Conservation (phyloP, 1,140 invertebrate species). For the Tribolium castaneum region DNA sequence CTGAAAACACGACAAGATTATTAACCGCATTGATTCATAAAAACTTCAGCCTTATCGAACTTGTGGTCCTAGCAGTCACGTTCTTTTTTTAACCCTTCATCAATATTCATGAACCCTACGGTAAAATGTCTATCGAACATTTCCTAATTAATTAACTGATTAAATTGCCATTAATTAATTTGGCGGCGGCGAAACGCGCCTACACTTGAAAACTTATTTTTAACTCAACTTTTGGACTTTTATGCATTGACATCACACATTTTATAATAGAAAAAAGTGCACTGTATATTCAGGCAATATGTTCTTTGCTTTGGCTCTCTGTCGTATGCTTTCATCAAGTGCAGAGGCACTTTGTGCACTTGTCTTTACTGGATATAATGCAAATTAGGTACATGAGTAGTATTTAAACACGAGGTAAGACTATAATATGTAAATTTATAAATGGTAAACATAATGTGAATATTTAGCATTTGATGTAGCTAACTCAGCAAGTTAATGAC, state of each 20-base stretch:
- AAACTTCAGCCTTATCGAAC: neutral
- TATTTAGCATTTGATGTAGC: neutral
- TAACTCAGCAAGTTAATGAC: neutral
- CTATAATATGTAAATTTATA: neutral
- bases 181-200: neutral
- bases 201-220: neutral
- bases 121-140: constrained; percentile 1
- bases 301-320: neutral
- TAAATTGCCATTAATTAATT: neutral
- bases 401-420: neutral
- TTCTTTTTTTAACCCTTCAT: neutral
- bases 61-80: neutral
- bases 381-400: neutral
- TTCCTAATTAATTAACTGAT: constrained; percentile 9
- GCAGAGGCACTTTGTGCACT: neutral
- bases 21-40: constrained; percentile 20
- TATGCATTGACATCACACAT: too few relatives aligned
- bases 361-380: neutral
- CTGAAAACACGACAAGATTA: constrained; percentile 26
- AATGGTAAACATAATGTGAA: neutral
- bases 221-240: too few relatives aligned
- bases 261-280: too few relatives aligned
- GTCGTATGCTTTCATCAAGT: neutral
- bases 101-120: neutral
- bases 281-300: neutral